Evolutionary conservation across 2,113 vertebrate genomes (phyloP).

Genomic region (Danionella cerebrum): DNA sequence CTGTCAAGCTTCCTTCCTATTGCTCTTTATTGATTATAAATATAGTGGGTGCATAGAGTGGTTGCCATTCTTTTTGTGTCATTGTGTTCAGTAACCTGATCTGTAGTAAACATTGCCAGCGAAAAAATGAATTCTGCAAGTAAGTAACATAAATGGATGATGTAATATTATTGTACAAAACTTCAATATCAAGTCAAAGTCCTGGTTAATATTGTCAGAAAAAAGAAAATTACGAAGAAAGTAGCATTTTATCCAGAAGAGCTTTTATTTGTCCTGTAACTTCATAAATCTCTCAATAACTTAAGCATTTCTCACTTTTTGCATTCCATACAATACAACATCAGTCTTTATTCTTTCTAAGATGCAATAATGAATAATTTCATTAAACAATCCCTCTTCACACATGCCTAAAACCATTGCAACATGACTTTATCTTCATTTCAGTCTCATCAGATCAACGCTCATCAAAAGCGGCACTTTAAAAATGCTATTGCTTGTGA

Average conservation of each 20-base stretch:
- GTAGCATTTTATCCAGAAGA: neutral
- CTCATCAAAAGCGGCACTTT: neutral
- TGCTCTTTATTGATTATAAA: neutral
- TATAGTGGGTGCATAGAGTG: neutral
- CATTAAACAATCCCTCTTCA: neutral
- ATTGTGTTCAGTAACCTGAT: neutral
- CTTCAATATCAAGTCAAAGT: too few species aligned
- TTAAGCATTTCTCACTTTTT: neutral
- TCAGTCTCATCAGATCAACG: neutral
- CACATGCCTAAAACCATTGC: slow-evolving; percentile 29
- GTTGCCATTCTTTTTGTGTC: neutral
- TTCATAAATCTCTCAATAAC: neutral
- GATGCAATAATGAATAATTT: neutral
- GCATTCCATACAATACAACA: neutral
- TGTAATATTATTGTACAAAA: too few species aligned
- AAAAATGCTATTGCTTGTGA: neutral
- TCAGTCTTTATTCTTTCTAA: slow-evolving; percentile 1
- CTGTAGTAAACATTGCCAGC: neutral
- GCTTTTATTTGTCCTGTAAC: neutral
- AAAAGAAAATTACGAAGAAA: neutral
- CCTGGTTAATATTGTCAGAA: too few species aligned
- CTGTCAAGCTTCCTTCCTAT: neutral
- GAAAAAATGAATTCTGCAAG: neutral
- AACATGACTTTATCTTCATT: slow-evolving; percentile 19
- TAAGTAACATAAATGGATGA: too few species aligned